Conservation (phyloP, 2,113 vertebrate species). For the Alexandromys fortis region DNA sequence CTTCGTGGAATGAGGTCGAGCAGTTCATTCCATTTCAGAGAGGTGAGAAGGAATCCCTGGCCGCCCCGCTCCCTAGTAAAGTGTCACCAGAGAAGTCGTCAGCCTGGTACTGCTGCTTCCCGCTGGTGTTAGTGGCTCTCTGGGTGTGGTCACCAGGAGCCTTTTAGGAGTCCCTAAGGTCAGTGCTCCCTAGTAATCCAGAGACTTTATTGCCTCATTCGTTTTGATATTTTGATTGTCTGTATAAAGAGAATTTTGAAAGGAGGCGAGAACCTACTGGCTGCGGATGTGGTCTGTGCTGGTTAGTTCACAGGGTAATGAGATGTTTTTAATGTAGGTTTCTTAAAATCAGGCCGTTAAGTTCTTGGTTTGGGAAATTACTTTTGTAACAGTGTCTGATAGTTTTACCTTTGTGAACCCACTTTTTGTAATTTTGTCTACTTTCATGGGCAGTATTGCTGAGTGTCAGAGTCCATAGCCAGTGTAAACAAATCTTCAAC, state of each 20-base stretch:
- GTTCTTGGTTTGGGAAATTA: neutral
- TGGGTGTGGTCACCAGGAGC: neutral
- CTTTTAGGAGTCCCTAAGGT: too few relatives aligned
- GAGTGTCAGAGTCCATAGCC: neutral
- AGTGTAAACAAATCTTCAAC: neutral
- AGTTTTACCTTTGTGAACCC: neutral
- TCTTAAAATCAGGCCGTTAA: neutral
- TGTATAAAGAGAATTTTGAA: neutral
- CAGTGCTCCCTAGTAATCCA: neutral
- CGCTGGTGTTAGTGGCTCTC: neutral
- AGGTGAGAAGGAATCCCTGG: constrained; percentile 69
- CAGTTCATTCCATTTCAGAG: constrained; percentile 31
- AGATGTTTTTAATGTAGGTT: neutral
- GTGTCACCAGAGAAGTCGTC: neutral
- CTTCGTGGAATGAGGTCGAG: constrained; percentile 57
- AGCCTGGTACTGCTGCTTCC: too few relatives aligned
- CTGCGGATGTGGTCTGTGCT: too few relatives aligned
- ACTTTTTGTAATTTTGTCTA: neutral
- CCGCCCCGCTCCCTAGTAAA: neutral
- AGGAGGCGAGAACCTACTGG: neutral
- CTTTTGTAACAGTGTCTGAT: neutral
- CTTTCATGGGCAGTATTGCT: neutral
- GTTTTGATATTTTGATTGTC: neutral
- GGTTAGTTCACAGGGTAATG: neutral
- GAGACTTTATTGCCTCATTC: neutral